Percentiles rank a stretch among this genome's conserved stretches.
Evolutionary conservation across 1,140 invertebrate genomes (phyloP).

Genomic region (Armadillidium nasatum): DNA sequence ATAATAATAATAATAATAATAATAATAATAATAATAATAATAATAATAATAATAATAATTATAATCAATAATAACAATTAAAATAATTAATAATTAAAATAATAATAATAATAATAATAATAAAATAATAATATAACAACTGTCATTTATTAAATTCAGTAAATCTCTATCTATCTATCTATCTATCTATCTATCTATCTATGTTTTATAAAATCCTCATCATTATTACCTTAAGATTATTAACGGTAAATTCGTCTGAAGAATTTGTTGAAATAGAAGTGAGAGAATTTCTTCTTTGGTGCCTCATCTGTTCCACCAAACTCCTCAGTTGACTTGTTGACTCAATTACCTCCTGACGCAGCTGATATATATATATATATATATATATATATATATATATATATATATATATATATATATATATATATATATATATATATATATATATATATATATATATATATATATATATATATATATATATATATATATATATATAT

Average conservation of each 20-base stretch:
- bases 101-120: no score
- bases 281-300: constrained; percentile 45
- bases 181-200: neutral
- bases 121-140: neutral
- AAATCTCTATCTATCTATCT: no score
- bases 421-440: no score
- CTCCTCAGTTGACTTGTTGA: constrained; percentile 52
- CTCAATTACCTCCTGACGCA: constrained; percentile 51
- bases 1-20: neutral
- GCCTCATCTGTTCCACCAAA: constrained; percentile 51
- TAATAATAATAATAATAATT: neutral
- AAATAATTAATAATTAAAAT: no score
- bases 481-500: no score
- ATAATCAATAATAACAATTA: no score
- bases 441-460: no score
- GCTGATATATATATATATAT: constrained; percentile 19
- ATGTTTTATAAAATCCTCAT: neutral
- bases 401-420: no score
- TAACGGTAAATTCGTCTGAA: constrained; percentile 56
- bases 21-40: neutral
- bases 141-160: no score
- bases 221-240: constrained; percentile 41
- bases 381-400: no score
- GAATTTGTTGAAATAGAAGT: constrained; percentile 45
- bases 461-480: no score